Percentiles rank a stretch among this genome's conserved stretches.
Conservation (phyloP, 2,888 invertebrate genomes). For the Eupithecia vulgata region DNA sequence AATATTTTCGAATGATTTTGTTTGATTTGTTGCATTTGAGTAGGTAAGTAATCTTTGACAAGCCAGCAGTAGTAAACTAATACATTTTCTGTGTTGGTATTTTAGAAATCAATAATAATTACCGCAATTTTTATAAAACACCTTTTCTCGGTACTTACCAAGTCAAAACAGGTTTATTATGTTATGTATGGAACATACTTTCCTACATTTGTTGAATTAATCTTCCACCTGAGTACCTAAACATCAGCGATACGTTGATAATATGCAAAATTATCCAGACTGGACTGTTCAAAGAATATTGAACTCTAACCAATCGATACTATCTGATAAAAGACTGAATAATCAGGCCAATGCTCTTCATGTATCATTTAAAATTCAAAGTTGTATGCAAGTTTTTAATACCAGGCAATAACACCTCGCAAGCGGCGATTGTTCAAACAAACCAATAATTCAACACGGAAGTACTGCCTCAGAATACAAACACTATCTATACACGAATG, state of each 20-base stretch:
- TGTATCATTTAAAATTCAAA: conserved; percentile 31
- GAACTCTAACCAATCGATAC: conserved; percentile 5
- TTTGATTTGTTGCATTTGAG: no score
- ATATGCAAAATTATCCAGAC: neutral
- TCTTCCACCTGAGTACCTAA: conserved; percentile 1
- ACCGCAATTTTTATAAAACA: neutral
- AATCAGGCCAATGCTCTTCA: conserved; percentile 22
- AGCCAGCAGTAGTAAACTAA: no score
- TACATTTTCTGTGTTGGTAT: no score
- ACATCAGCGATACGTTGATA: neutral
- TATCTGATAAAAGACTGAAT: conserved; percentile 9
- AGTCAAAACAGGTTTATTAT: neutral
- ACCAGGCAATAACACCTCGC: conserved; percentile 28
- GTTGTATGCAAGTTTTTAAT: conserved; percentile 21
- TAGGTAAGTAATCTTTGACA: no score
- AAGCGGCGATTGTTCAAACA: conserved; percentile 28
- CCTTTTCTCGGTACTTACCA: neutral
- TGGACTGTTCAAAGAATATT: conserved; percentile 3
- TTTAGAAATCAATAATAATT: no score
- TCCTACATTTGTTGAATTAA: neutral
- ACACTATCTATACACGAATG: conserved; percentile 30
- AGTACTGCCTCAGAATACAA: conserved; percentile 28
- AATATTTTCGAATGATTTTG: no score
- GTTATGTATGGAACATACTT: neutral
- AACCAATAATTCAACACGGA: conserved; percentile 31